phyloP scores from a whole-genome alignment of 2,888 invertebrate species.

The Dryococelus australis region DNA sequence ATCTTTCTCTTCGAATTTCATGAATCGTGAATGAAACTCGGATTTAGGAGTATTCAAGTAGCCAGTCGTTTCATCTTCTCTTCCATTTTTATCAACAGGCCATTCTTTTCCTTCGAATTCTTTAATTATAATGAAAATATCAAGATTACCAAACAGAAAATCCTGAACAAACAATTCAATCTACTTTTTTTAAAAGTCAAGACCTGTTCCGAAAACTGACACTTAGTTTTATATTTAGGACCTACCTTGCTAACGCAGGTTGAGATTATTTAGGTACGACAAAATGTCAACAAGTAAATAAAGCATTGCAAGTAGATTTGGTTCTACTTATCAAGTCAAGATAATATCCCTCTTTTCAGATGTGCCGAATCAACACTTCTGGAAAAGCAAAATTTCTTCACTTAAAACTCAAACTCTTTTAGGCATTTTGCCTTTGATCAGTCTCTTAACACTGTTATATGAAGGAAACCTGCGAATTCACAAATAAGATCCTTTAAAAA shows the following conservation, averaged over 20 bases:
- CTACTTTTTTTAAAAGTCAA: background rate
- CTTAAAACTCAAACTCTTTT: slow-evolving; percentile 13
- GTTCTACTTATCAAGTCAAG: background rate
- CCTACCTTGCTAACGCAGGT: background rate
- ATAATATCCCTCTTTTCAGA: background rate
- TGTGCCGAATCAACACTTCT: background rate
- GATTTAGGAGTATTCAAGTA: background rate
- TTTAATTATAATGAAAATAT: background rate
- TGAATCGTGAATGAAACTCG: background rate
- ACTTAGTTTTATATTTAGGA: background rate
- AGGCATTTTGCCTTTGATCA: too few relatives aligned
- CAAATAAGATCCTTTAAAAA: background rate
- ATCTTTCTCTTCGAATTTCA: background rate
- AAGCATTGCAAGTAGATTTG: background rate
- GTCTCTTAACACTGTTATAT: background rate
- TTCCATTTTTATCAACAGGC: background rate
- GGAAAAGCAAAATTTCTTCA: background rate
- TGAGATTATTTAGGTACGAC: background rate
- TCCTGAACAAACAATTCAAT: slow-evolving; percentile 4
- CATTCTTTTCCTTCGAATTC: too few relatives aligned
- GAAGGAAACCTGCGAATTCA: background rate
- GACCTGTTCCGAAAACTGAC: background rate
- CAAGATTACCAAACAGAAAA: background rate
- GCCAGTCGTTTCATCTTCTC: background rate
- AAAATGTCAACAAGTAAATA: background rate